Evolutionary conservation across 2,113 vertebrate genomes (phyloP).

Genomic region (Thunnus maccoyii): DNA sequence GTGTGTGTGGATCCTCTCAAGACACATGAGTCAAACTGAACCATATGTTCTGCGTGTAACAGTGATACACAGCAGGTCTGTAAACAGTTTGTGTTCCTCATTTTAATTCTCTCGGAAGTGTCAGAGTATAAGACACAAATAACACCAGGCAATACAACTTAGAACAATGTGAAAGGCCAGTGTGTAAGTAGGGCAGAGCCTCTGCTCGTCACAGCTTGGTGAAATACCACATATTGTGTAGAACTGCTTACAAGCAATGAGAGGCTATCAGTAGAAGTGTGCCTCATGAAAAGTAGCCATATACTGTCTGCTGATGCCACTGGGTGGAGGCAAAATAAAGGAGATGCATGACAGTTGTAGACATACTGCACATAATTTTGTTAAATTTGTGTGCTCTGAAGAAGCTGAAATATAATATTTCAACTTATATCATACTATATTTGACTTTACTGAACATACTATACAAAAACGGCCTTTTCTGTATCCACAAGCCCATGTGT

Average conservation of each 20-base stretch:
- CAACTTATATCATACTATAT: background rate
- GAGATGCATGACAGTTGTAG: background rate
- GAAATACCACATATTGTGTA: conserved; percentile 63
- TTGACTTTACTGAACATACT: background rate
- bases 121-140: background rate
- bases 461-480: background rate
- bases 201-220: conserved; percentile 35
- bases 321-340: conserved; percentile 15
- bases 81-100: background rate
- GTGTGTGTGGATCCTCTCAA: conserved; percentile 4
- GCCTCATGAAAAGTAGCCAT: background rate
- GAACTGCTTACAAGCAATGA: conserved; percentile 26
- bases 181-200: conserved; percentile 6
- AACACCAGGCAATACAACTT: conserved; percentile 3
- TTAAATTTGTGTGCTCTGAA: background rate
- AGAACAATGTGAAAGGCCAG: conserved; percentile 40
- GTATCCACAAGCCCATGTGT: conserved; percentile 19
- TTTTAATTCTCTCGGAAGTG: background rate
- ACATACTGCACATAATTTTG: background rate
- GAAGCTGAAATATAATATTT: conserved; percentile 10
- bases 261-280: conserved; percentile 34
- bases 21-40: conserved; percentile 25
- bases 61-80: background rate
- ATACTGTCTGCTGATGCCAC: conserved; percentile 15
- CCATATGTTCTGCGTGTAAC: background rate